Base-by-base conservation (phyloP, 2,113 vertebrate species). In the Eulacestoma nigropectus region DNA sequence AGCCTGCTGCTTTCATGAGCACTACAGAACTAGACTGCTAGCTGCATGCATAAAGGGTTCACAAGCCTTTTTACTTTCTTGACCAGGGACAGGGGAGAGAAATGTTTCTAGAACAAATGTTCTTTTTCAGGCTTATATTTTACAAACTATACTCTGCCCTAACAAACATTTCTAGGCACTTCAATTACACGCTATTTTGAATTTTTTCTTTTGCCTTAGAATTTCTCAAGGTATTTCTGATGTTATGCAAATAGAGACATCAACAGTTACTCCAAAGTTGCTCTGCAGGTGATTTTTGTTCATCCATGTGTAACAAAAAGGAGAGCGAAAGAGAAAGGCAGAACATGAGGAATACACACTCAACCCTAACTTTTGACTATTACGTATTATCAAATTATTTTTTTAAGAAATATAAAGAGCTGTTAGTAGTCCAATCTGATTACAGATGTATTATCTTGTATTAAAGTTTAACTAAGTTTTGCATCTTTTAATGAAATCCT, bases 71-170 rank as follows among this genome's bases (percentile, higher is more conserved):
- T 35, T 39, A 16, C 37, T 82, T 70, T 42, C 35, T 80, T 47
- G 16, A 47, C 18, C 6, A 4, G 18, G 9, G 39, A 23, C 15
- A 6, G 3, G 2, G 9, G 29, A 10, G 3, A 9, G 4, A 27
- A n/a, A 3, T 18, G 30, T 53, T 83, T 67, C 42, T 49, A 47
- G 21, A 83, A 62, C 30, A 59, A 29, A 8, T 52, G 7, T 20
- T 84, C 19, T 14, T 70, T 81, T 81, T 69, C 44, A 74, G 32
- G 41, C 11, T 74, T 56, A 12, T 4, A 25, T 15, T 42, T 87
- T 77, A 55, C 49, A 72, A 73, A 56, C 10, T 64, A 10, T 32
- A 59, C 16, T 64, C 44, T 72, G 15, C 27, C 41, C 37, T 62
- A 59, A 22, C 23, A 63, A 41, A 37, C 3, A 13, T 60, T 93